Percentiles rank a stretch among this genome's conserved stretches.
Conservation (phyloP, 2,797 vertebrate genomes). For the Cottoperca gobio region DNA sequence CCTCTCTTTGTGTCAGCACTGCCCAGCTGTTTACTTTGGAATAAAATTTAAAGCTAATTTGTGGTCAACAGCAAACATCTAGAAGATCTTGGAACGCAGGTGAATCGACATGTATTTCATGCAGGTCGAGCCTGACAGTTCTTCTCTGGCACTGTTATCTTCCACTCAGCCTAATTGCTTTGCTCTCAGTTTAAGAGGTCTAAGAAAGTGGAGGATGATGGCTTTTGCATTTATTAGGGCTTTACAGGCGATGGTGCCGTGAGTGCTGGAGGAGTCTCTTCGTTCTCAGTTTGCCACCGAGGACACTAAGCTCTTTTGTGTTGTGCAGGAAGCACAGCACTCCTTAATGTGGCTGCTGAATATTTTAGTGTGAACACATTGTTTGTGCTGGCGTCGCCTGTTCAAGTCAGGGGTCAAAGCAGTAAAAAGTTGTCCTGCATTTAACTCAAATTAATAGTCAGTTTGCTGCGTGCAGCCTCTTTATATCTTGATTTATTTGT, state of each 20-base stretch:
- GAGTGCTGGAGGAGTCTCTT: constrained; percentile 41
- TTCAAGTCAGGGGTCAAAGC: constrained; percentile 28
- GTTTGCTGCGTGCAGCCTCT: not conserved
- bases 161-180: constrained; percentile 56
- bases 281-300: constrained; percentile 54
- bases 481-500: constrained; percentile 7
- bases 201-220: constrained; percentile 45
- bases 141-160: constrained; percentile 27
- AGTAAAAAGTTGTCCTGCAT: not conserved
- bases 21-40: constrained; percentile 59
- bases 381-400: constrained; percentile 49
- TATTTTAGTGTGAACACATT: constrained; percentile 74
- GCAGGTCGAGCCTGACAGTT: constrained; percentile 35
- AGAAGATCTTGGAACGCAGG: constrained; percentile 47
- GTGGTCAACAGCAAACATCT: constrained; percentile 67
- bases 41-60: constrained; percentile 52
- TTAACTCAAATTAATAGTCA: not conserved
- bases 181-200: constrained; percentile 52
- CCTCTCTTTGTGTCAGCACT: constrained; percentile 30
- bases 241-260: constrained; percentile 34
- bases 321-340: constrained; percentile 53
- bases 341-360: constrained; percentile 68
- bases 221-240: constrained; percentile 63
- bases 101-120: constrained; percentile 57
- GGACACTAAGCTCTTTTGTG: constrained; percentile 71